Evolutionary conservation across 2,113 vertebrate species (phyloP).

Genomic region (Xenopus laevis): DNA sequence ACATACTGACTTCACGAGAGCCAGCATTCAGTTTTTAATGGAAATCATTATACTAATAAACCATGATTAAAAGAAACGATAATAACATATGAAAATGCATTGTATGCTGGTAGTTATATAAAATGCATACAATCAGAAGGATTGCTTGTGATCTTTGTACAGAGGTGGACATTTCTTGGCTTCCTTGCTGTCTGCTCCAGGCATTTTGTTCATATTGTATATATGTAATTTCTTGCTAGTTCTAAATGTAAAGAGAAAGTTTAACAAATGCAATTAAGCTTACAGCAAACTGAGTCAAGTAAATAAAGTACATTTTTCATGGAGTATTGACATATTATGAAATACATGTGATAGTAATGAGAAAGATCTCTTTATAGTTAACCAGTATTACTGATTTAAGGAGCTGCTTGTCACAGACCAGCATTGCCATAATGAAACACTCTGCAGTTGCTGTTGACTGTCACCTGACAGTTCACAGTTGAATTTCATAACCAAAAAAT

Average conservation of each 20-base stretch:
- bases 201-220: too few species aligned
- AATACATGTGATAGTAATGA: constrained; percentile 18
- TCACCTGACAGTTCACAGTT: constrained; percentile 31
- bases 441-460: constrained; percentile 26
- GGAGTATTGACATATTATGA: constrained; percentile 3
- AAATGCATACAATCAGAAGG: too few species aligned
- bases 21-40: too few species aligned
- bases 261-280: not conserved
- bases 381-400: not conserved
- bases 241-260: not conserved
- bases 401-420: constrained; percentile 23
- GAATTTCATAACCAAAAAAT: constrained; percentile 31
- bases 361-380: constrained; percentile 9
- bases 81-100: too few species aligned
- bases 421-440: constrained; percentile 26
- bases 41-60: too few species aligned
- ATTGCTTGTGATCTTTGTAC: too few species aligned
- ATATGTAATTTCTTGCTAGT: not conserved
- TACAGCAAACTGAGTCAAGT: not conserved
- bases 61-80: too few species aligned
- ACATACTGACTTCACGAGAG: too few species aligned
- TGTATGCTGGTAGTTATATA: too few species aligned
- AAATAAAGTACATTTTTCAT: constrained; percentile 1
- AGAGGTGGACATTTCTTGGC: too few species aligned
- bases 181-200: too few species aligned